A percentile compares a stretch with the other conserved stretches of the same genome.
phyloP scores from a whole-genome alignment of 2,888 invertebrate species.

The Thera britannica region DNA sequence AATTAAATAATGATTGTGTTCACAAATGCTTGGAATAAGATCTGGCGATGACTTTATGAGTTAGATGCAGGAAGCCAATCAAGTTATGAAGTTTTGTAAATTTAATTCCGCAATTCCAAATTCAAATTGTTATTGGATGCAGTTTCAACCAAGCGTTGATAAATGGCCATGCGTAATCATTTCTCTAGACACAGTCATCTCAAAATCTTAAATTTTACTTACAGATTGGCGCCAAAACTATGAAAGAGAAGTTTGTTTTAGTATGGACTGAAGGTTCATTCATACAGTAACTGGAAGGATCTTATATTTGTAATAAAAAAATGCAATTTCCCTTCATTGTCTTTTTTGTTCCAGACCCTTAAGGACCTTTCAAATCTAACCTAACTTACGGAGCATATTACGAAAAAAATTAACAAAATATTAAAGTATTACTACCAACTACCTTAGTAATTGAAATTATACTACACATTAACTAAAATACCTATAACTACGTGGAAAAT shows the following conservation, averaged over 20 bases:
- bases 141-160: background rate
- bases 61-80: constrained; percentile 40
- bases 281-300: constrained; percentile 40
- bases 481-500: constrained; percentile 82
- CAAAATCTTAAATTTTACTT: background rate
- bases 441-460: constrained; percentile 80
- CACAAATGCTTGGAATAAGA: constrained; percentile 67
- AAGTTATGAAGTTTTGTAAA: background rate
- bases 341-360: constrained; percentile 76
- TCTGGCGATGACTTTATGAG: constrained; percentile 73
- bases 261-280: constrained; percentile 33
- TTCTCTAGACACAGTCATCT: background rate
- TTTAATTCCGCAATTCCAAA: background rate
- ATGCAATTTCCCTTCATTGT: constrained; percentile 82
- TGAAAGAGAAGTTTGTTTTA: constrained; percentile 28
- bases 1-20: constrained; percentile 54
- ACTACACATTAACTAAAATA: constrained; percentile 81
- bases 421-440: constrained; percentile 81
- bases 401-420: constrained; percentile 82
- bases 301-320: constrained; percentile 44
- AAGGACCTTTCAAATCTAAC: constrained; percentile 69
- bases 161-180: background rate
- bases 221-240: constrained; percentile 6
- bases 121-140: background rate
- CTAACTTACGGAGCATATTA: constrained; percentile 76